Percentiles rank a stretch among this genome's conserved stretches.
These are phyloP conservation scores for Conops quadrifasciatus DNA, from an alignment of 2,888 invertebrate genomes.

Conservation along the genomic window DNA sequence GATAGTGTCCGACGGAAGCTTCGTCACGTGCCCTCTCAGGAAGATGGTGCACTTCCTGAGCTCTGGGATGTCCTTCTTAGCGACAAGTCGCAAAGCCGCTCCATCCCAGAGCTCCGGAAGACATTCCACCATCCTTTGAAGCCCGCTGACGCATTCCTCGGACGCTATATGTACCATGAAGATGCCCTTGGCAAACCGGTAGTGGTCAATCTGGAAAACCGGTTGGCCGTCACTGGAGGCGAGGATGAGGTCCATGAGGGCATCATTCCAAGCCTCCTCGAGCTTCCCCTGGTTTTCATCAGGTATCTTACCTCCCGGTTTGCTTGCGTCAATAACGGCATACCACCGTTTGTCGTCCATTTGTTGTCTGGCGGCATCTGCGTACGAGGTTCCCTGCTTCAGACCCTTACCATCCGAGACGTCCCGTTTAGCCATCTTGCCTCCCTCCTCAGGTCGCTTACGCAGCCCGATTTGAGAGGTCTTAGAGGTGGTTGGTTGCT, in stretches of 20 bases:
- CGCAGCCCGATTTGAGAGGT: not conserved
- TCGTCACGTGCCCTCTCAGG: no score
- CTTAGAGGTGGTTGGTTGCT: not conserved
- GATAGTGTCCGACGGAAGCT: no score
- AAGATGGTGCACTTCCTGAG: no score
- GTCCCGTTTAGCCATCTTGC: constrained; percentile 7
- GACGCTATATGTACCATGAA: not conserved
- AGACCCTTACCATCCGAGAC: not conserved
- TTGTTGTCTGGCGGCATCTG: not conserved
- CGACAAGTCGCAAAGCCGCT: not conserved
- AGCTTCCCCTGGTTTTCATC: constrained; percentile 37
- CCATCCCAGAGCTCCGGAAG: not conserved
- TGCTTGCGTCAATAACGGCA: constrained; percentile 2
- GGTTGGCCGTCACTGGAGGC: not conserved
- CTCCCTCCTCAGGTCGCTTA: not conserved
- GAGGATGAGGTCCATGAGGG: not conserved
- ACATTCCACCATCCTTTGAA: not conserved
- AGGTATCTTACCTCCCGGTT: constrained; percentile 3
- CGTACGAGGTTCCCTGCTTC: not conserved
- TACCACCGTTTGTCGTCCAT: not conserved
- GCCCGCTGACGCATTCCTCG: not conserved
- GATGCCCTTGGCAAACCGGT: not conserved
- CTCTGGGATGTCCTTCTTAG: not conserved
- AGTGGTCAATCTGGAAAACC: not conserved
- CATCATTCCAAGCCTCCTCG: not conserved